These are phyloP conservation scores for Leiothrix lutea DNA, from an alignment of 2,113 vertebrate genomes.

Conservation along the genomic window DNA sequence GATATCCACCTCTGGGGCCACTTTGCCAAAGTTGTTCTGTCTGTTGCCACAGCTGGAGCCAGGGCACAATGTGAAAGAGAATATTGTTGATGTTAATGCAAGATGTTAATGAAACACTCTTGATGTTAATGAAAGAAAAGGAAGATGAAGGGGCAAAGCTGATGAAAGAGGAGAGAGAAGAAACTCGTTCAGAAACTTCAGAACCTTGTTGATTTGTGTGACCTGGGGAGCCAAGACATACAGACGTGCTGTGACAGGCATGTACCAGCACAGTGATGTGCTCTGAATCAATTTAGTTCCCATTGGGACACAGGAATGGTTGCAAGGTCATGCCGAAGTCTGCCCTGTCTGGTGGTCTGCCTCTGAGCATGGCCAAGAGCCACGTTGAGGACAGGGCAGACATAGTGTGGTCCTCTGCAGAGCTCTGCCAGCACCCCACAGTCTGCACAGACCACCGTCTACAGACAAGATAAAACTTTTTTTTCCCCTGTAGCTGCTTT, in stretches of 20 bases:
- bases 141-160: neutral
- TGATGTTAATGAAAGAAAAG: neutral
- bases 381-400: neutral
- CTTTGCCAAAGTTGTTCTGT: neutral
- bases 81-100: neutral
- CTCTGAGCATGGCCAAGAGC: neutral
- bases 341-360: neutral
- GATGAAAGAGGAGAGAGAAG: neutral
- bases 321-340: neutral
- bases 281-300: neutral
- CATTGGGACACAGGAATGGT: neutral
- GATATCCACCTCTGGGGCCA: neutral
- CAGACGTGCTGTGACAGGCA: rapidly evolving
- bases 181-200: neutral
- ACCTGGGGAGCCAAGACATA: neutral
- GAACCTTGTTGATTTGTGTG: neutral
- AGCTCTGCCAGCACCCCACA: neutral
- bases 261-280: neutral
- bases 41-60: neutral
- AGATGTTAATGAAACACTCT: neutral
- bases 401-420: neutral
- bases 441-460: neutral
- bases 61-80: neutral
- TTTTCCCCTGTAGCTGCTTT: neutral
- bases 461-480: neutral